Evolutionary conservation across 2,797 vertebrate species (phyloP).

Genomic region (Novumbra hubbsi): DNA sequence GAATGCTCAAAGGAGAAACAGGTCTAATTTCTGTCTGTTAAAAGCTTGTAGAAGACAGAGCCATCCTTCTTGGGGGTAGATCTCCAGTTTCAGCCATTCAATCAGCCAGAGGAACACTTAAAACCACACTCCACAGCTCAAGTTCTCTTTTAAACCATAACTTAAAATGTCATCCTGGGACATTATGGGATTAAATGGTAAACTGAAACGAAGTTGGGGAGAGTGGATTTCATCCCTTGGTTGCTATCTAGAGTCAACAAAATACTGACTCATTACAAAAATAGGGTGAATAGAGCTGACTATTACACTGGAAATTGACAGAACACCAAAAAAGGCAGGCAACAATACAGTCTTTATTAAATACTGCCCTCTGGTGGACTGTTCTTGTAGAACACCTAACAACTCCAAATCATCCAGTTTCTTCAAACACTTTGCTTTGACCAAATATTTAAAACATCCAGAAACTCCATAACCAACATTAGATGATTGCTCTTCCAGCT

Average conservation of each 20-base stretch:
- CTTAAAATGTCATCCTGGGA: slow-evolving; percentile 40
- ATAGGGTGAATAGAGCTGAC: background rate
- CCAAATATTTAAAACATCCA: slow-evolving; percentile 19
- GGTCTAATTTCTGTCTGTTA: slow-evolving; percentile 60
- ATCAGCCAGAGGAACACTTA: slow-evolving; percentile 55
- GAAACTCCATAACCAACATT: slow-evolving; percentile 32
- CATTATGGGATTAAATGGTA: slow-evolving; percentile 35
- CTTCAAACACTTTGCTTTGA: slow-evolving; percentile 23
- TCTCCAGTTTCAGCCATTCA: slow-evolving; percentile 64
- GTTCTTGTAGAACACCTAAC: slow-evolving; percentile 33
- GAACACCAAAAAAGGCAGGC: background rate
- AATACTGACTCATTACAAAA: slow-evolving; percentile 9
- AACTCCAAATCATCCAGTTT: slow-evolving; percentile 31
- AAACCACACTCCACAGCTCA: slow-evolving; percentile 61
- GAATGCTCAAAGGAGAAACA: slow-evolving; percentile 56
- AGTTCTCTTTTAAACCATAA: slow-evolving; percentile 51
- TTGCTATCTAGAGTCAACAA: slow-evolving; percentile 37
- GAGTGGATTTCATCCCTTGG: slow-evolving; percentile 40
- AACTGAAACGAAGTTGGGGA: slow-evolving; percentile 35
- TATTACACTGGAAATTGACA: background rate
- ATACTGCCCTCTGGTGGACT: slow-evolving; percentile 61
- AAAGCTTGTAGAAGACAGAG: slow-evolving; percentile 59
- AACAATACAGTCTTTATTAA: slow-evolving; percentile 11
- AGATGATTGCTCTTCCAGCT: slow-evolving; percentile 35
- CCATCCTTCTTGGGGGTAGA: slow-evolving; percentile 46